phyloP scores from a whole-genome alignment of 2,888 invertebrate genomes.

The Branchellion lobata region DNA sequence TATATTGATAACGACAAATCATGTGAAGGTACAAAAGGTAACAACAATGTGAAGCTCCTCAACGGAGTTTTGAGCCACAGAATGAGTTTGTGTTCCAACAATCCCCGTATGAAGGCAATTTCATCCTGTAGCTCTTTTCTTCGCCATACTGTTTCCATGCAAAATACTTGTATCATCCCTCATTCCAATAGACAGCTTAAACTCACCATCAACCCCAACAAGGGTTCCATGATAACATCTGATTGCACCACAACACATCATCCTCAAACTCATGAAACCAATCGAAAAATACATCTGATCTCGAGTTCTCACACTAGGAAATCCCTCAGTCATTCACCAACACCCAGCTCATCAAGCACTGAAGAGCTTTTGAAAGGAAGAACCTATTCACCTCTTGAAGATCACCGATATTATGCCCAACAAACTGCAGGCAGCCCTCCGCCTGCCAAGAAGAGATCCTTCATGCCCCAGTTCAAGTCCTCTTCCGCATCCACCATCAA shows the following conservation, averaged over 20 bases:
- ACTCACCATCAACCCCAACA: background rate
- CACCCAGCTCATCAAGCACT: background rate
- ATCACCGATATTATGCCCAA: slow-evolving; percentile 45
- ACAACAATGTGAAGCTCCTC: background rate
- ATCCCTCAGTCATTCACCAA: background rate
- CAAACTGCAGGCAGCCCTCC: slow-evolving; percentile 28
- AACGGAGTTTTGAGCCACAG: slow-evolving; percentile 18
- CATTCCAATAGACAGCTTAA: slow-evolving; percentile 8
- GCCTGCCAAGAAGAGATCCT: slow-evolving; percentile 28
- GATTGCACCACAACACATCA: background rate
- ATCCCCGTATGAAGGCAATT: slow-evolving; percentile 31
- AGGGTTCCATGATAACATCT: background rate
- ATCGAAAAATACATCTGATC: background rate
- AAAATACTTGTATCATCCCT: slow-evolving; percentile 2
- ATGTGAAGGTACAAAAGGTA: background rate
- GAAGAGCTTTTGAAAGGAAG: background rate
- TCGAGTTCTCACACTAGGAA: background rate
- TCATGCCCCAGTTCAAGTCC: slow-evolving; percentile 17
- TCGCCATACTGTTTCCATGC: slow-evolving; percentile 45
- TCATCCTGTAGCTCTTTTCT: slow-evolving; percentile 44
- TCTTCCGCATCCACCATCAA: slow-evolving; percentile 17
- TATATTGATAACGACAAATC: background rate
- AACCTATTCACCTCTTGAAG: slow-evolving; percentile 41
- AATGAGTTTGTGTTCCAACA: slow-evolving; percentile 2
- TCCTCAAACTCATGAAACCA: background rate